Percentiles rank a stretch among this genome's conserved stretches.
phyloP scores from a whole-genome alignment of 2,797 vertebrate species.

The Oophaga sylvatica region DNA sequence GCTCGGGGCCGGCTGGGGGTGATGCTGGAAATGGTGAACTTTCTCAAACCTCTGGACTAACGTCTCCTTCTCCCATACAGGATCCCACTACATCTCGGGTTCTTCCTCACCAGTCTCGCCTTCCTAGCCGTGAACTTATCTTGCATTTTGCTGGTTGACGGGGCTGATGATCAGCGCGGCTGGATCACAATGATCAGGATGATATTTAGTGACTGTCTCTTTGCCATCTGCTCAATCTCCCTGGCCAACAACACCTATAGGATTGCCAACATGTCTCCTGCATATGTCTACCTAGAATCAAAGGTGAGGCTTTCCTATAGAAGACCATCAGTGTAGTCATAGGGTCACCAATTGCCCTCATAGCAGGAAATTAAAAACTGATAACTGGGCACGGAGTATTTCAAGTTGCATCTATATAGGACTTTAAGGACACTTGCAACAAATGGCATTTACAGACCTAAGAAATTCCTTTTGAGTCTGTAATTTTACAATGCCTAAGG shows the following conservation, averaged over 20 bases:
- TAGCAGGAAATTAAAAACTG: not conserved
- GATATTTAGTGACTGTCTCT: conserved; percentile 90
- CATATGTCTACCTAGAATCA: conserved; percentile 97
- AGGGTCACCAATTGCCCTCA: not conserved
- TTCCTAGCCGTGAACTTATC: conserved; percentile 92
- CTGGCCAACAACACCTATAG: conserved; percentile 91
- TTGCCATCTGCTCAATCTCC: conserved; percentile 88
- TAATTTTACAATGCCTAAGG: too few species aligned
- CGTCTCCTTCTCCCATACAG: conserved; percentile 67
- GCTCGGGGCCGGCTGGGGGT: too few species aligned
- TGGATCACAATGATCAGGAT: conserved; percentile 84
- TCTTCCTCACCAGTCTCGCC: conserved; percentile 82
- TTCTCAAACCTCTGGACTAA: too few species aligned
- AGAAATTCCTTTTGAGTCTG: too few species aligned
- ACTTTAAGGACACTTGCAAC: too few species aligned
- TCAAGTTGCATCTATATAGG: too few species aligned
- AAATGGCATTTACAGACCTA: too few species aligned
- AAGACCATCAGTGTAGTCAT: not conserved
- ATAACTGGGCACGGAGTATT: too few species aligned
- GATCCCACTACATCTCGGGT: conserved; percentile 84
- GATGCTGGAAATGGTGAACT: too few species aligned
- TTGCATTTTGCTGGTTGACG: conserved; percentile 84
- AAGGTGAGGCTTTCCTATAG: conserved; percentile 77
- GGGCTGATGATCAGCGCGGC: conserved; percentile 77
- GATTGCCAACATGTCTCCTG: conserved; percentile 93